Conservation (phyloP, 1,140 invertebrate genomes). For the Sogatella furcifera region DNA sequence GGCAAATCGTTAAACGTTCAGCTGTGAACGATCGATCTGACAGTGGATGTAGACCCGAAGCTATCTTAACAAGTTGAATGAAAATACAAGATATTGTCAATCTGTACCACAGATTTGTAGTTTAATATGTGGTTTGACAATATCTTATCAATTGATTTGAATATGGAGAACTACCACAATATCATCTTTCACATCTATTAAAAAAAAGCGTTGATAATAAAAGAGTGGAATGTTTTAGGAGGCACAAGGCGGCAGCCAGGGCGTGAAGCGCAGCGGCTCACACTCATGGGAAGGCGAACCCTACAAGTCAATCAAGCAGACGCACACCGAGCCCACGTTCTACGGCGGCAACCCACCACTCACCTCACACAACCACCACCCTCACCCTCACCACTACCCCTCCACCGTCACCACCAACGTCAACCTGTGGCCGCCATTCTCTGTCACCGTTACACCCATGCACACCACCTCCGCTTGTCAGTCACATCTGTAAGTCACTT, state of each 20-base stretch:
- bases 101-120: too few relatives aligned
- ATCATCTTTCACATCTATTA: too few relatives aligned
- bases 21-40: too few relatives aligned
- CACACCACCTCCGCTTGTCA: slow-evolving; percentile 22
- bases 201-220: too few relatives aligned
- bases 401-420: slow-evolving; percentile 25
- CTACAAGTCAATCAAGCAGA: slow-evolving; percentile 40
- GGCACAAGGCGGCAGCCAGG: slow-evolving; percentile 33
- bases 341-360: too few relatives aligned
- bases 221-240: slow-evolving; percentile 19
- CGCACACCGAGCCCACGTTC: slow-evolving; percentile 23
- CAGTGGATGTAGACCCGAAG: too few relatives aligned
- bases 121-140: too few relatives aligned
- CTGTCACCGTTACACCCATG: slow-evolving; percentile 38
- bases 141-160: too few relatives aligned
- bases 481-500: not conserved
- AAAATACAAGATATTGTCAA: too few relatives aligned
- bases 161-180: too few relatives aligned
- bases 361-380: not conserved
- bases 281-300: slow-evolving; percentile 43
- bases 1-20: too few relatives aligned
- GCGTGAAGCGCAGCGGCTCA: slow-evolving; percentile 42
- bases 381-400: not conserved
- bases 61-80: too few relatives aligned
- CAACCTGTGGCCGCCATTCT: slow-evolving; percentile 48